These are phyloP conservation scores for Eupristina koningsbergeri DNA, from an alignment of 1,140 invertebrate genomes.

Conservation along the genomic window DNA sequence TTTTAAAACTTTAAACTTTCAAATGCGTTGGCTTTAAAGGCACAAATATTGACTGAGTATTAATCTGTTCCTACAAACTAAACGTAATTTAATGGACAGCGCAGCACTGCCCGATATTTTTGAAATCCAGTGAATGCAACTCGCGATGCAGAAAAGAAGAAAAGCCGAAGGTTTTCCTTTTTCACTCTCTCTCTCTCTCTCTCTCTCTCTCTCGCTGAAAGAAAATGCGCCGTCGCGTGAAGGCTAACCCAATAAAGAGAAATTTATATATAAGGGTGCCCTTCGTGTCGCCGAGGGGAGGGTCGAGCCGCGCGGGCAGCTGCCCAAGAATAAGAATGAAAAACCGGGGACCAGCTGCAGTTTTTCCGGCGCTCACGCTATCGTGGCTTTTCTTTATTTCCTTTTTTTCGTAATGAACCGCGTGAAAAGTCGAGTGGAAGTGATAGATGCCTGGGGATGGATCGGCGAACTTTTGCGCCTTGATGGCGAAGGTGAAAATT, in stretches of 20 bases:
- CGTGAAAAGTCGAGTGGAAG: slow-evolving; percentile 46
- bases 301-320: slow-evolving; percentile 8
- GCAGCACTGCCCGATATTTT: background rate
- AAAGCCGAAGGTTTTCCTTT: too few relatives aligned
- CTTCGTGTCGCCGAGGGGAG: background rate
- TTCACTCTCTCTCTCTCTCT: too few relatives aligned
- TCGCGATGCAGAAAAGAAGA: too few relatives aligned
- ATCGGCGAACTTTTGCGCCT: slow-evolving; percentile 7
- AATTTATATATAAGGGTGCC: slow-evolving; percentile 36
- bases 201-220: background rate
- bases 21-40: too few relatives aligned
- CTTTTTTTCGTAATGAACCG: slow-evolving; percentile 41
- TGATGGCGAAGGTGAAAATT: background rate
- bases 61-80: background rate
- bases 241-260: slow-evolving; percentile 52
- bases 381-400: too few relatives aligned
- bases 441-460: slow-evolving; percentile 43
- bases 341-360: slow-evolving; percentile 43
- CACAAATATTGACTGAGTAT: slow-evolving; percentile 26
- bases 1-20: slow-evolving; percentile 16
- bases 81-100: slow-evolving; percentile 35
- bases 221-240: slow-evolving; percentile 7
- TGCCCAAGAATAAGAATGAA: slow-evolving; percentile 43
- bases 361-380: background rate
- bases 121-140: background rate